phyloP scores from a whole-genome alignment of 2,888 invertebrate genomes.

The Eristalis pertinax region DNA sequence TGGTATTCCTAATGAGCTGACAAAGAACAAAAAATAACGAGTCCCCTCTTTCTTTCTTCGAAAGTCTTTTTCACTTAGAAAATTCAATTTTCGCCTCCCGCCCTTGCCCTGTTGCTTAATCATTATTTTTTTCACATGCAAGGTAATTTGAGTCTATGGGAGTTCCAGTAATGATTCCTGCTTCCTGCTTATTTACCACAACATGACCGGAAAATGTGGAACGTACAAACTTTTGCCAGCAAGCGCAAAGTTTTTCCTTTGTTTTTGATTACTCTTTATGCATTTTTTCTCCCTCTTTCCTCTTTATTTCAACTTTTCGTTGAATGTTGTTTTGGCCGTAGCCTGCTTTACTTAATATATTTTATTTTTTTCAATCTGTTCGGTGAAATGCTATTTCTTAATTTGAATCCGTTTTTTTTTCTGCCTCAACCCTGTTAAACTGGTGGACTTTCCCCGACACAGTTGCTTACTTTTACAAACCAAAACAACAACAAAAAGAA shows the following conservation, averaged over 20 bases:
- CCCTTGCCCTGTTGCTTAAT: not conserved
- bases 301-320: conserved; percentile 43
- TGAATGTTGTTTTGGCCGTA: conserved; percentile 53
- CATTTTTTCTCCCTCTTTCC: conserved; percentile 7
- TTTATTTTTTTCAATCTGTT: conserved; percentile 7
- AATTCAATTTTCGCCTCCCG: conserved; percentile 22
- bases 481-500: not conserved
- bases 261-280: conserved; percentile 10
- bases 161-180: conserved; percentile 65
- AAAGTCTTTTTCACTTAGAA: conserved; percentile 14
- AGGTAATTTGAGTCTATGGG: conserved; percentile 71
- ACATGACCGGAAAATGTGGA: conserved; percentile 47
- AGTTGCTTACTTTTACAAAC: not conserved
- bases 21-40: conserved; percentile 24
- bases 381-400: conserved; percentile 37
- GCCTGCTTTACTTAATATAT: conserved; percentile 9
- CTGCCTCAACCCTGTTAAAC: conserved; percentile 9
- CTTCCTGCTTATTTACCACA: conserved; percentile 64
- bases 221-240: conserved; percentile 55
- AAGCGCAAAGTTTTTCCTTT: conserved; percentile 51
- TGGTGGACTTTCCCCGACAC: conserved; percentile 22
- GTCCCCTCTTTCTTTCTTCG: conserved; percentile 7
- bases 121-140: conserved; percentile 55
- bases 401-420: conserved; percentile 35
- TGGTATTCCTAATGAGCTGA: conserved; percentile 11